A percentile compares a stretch with the other conserved stretches of the same genome.
Conservation (phyloP, 2,797 vertebrate species). For the Setipinna tenuifilis region DNA sequence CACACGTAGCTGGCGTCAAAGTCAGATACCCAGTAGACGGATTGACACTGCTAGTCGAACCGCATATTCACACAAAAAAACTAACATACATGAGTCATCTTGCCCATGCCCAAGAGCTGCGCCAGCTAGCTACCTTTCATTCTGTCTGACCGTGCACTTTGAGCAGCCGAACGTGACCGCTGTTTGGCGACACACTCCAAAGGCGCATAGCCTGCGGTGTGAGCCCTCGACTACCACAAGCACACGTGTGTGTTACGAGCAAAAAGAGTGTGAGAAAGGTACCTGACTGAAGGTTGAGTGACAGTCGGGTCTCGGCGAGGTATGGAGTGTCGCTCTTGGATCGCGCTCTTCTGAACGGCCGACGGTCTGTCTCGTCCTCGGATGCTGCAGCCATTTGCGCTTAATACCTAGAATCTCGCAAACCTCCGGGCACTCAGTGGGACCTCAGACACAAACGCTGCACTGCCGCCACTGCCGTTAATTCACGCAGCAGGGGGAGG, state of each 20-base stretch:
- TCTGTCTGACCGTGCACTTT: background rate
- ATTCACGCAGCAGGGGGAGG: slow-evolving; percentile 23
- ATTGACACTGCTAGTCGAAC: background rate
- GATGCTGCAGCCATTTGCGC: slow-evolving; percentile 87
- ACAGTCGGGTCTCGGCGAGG: slow-evolving; percentile 92
- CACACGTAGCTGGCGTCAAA: background rate
- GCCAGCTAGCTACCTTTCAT: background rate
- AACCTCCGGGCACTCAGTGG: slow-evolving; percentile 29
- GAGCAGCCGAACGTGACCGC: background rate
- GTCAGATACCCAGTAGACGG: background rate
- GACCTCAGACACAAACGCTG: background rate
- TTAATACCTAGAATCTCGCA: slow-evolving; percentile 32
- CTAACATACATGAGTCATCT: background rate
- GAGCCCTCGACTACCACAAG: slow-evolving; percentile 11
- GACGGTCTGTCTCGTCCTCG: slow-evolving; percentile 89
- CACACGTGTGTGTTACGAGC: background rate
- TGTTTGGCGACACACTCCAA: slow-evolving; percentile 5
- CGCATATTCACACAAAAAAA: slow-evolving; percentile 3
- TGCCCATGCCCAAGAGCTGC: background rate
- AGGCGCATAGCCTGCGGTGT: slow-evolving; percentile 3
- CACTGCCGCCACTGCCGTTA: slow-evolving; percentile 20
- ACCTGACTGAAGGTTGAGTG: slow-evolving; percentile 93
- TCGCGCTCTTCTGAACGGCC: slow-evolving; percentile 92
- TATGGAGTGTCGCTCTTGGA: slow-evolving; percentile 98
- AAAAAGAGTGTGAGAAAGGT: slow-evolving; percentile 52